Base-by-base conservation (phyloP, 2,797 vertebrate species). In the Myotis pilosus region DNA sequence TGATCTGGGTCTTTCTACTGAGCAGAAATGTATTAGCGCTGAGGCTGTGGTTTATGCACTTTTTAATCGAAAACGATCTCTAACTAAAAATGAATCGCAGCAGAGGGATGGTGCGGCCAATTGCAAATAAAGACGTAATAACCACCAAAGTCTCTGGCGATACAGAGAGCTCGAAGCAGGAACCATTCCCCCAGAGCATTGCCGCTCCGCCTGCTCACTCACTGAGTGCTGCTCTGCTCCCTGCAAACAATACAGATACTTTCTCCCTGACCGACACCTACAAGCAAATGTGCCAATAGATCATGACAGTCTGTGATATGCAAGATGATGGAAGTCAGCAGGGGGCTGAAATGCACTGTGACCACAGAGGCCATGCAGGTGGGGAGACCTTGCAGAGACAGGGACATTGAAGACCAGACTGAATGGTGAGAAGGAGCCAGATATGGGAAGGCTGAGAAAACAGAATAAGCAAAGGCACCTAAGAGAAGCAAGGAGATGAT, bases 21-120 rank as follows among this genome's bases (percentile, higher is more conserved):
- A 96, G 60, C 62, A 72, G n/a, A 91, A 49, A 69, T 20, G 5
- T 20, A 90, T 89, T 5, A 41, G 0, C 1, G 3, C 60, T 60
- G 28, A 93, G 89, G 41, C 84, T 66, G 55, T 64, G 51, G 20
- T 78, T 94, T 94, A 92, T 2, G 25, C 3, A 6, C 79, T 60
- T 94, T 93, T 85, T 94, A 96, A 87, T 83, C 92, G 92, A 89
- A 96, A 91, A 87, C 47, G 44, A 41, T 82, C 79, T 49, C 80
- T 79, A 86, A 79, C 17, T 36, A 68, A 82, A 82, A 92, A 87
- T 28, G 86, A 82, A 72, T 87, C 36, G 9, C 47, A 10, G 47
- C 17, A 7, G 2, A 10, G 17, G 25, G 82, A 53, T 20, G 28
- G 78, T 47, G 80, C 3, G 6, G 64, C 47, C 9, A 2, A 66